These are phyloP conservation scores for Trinectes maculatus DNA, from an alignment of 2,113 vertebrate species.

Conservation along the genomic window DNA sequence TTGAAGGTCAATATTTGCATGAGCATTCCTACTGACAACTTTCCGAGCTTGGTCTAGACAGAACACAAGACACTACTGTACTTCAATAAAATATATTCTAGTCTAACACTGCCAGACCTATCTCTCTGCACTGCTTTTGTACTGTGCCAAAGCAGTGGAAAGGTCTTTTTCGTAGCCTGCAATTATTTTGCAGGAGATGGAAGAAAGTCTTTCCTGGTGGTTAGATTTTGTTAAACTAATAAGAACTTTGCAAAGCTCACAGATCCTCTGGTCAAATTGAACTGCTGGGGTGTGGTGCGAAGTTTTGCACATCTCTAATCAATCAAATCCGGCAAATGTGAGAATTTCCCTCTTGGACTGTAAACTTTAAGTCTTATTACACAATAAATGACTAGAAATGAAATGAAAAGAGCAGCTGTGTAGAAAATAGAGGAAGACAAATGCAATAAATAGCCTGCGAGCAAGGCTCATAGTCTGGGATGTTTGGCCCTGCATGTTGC, in stretches of 20 bases:
- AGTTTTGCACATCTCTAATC: constrained; percentile 25
- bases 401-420: not conserved
- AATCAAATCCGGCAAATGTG: constrained; percentile 42
- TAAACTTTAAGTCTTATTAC: constrained; percentile 6
- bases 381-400: not conserved
- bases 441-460: not conserved
- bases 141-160: constrained; percentile 9
- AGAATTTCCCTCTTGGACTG: constrained; percentile 21
- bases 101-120: constrained; percentile 16
- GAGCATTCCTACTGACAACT: constrained; percentile 70
- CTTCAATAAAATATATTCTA: constrained; percentile 55
- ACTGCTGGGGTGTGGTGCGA: constrained; percentile 5
- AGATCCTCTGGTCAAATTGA: constrained; percentile 15
- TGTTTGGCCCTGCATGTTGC: not conserved
- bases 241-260: constrained; percentile 16
- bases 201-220: constrained; percentile 4
- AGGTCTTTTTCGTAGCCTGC: constrained; percentile 5
- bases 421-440: not conserved
- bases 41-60: constrained; percentile 43
- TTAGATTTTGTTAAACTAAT: constrained; percentile 28
- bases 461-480: not conserved
- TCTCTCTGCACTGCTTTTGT: constrained; percentile 6
- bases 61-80: constrained; percentile 67
- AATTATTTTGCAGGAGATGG: constrained; percentile 10
- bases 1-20: constrained; percentile 80